Base-by-base conservation (phyloP, 2,113 vertebrate species). In the Trogon surrucura region DNA sequence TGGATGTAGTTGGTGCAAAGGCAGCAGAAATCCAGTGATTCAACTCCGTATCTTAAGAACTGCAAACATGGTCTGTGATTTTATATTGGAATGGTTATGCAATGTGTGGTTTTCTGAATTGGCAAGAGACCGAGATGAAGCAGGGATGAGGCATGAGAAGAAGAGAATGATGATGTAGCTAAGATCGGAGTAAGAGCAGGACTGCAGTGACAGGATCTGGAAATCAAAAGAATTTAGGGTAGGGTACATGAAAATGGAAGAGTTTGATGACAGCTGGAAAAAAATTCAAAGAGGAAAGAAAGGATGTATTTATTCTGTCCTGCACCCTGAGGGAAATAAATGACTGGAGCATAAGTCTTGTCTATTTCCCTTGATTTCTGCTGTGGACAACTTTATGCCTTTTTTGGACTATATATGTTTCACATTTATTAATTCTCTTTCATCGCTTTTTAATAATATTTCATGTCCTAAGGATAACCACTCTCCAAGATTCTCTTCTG, bases 351-450 rank as follows among this genome's bases (percentile, higher is more conserved):
- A 14, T 56, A 88, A 88, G 23, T 73, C 53, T 78, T 73, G 26
- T 53, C 74, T 93, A 9, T 83, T 90, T 94, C 60, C n/a, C 20
- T 44, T 86, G 38, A 25, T 91, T 95, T 91, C 67, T 80, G 9
- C 57, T 65, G 8, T n/a, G 53, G 41, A 93, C 44, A 51, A 60
- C 34, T 81, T 93, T 60, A 67, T 67, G 80, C 53, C 34, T 84
- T 64, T 36, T 88, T 91, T 90, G 56, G 32, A 64, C 90, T 80
- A 71, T 50, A 67, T 71, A 34, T 88, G 74, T 87, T 80, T 93
- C 67, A 83, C 38, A 67, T 69, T 96, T 96, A 88, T 26, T 78
- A 64, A 90, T 89, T 93, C 79, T 83, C 47, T 93, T 95, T 97
- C 67, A 94, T 95, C 56, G 38, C 13, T 80, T 95, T 71, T 70